Evolutionary conservation across 2,113 vertebrate genomes (phyloP).

Genomic region (Strix uralensis): DNA sequence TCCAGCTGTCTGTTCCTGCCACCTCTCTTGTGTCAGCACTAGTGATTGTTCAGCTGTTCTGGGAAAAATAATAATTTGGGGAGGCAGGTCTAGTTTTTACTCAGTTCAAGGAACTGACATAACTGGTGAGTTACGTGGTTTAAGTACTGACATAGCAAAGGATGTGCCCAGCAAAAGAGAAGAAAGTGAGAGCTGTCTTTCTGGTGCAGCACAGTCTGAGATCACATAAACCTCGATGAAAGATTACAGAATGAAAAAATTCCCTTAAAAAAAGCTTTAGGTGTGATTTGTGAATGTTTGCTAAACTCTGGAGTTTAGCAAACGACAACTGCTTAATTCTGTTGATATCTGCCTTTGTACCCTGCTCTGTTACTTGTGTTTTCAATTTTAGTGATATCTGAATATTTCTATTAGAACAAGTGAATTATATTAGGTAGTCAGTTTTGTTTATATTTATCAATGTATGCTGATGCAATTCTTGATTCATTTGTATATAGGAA

Average conservation of each 20-base stretch:
- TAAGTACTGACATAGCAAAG: background rate
- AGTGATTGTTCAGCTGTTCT: slow-evolving; percentile 8
- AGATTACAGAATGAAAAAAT: background rate
- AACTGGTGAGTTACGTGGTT: background rate
- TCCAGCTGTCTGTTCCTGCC: slow-evolving; percentile 48
- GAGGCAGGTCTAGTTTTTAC: slow-evolving; percentile 20
- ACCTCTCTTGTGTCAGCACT: slow-evolving; percentile 30
- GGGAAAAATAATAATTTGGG: slow-evolving; percentile 31
- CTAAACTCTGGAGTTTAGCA: background rate
- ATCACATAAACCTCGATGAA: background rate
- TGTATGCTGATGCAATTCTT: background rate
- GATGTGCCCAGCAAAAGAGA: background rate
- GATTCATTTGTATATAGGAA: background rate
- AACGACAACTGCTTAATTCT: background rate
- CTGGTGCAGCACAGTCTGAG: background rate
- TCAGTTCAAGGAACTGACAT: slow-evolving; percentile 33
- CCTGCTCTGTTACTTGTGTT: background rate
- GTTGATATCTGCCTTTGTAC: background rate
- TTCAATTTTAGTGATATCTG: background rate
- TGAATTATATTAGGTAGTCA: background rate
- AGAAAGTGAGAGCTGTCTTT: background rate
- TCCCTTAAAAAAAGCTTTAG: background rate
- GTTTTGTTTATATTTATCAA: background rate
- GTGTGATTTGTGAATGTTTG: background rate
- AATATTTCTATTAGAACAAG: background rate